Base-by-base conservation (phyloP, 2,888 invertebrate genomes). In the Seira sanloemensis region DNA sequence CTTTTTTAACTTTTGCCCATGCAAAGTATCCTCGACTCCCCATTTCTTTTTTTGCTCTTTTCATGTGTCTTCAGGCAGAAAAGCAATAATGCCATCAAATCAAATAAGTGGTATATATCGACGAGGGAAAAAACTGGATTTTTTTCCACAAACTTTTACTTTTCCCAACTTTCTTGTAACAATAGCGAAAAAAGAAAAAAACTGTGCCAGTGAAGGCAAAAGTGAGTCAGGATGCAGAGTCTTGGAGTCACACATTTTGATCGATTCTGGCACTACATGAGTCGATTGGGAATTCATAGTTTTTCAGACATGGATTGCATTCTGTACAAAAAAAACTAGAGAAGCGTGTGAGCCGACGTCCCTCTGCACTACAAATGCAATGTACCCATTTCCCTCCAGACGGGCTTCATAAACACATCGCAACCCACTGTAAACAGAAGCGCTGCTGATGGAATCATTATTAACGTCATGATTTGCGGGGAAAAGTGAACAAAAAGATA, bases 271-370 rank as follows among this genome's bases (percentile, higher is more conserved):
- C 81, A 76, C 67, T 67, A 66, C 72, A 73, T 77, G 69, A 65
- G 82, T 82, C 82, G 72, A 77, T 73, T 82, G 77, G 82, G 82
- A 82, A 82, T 82, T 82, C 65, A 72, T 54, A 72, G 73, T 72
- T 82, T 82, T 62, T 76, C n/a, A n/a, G n/a, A n/a, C n/a, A n/a
- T n/a, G 80, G 67, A 65, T 72, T 62, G 18, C 71, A 71, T 71
- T 71, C n/a, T n/a, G n/a, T n/a, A n/a, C n/a, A n/a, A n/a, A n/a
- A n/a, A n/a, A n/a, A n/a, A n/a, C n/a, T n/a, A n/a, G n/a, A n/a
- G n/a, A n/a, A n/a, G n/a, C n/a, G n/a, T n/a, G n/a, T n/a, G n/a
- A n/a, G n/a, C n/a, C n/a, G n/a, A n/a, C n/a, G 71, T 73, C 65
- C 71, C 66, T 24, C 16, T 54, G 73, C 19, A 73, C 62, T 54